Percentiles rank a stretch among this genome's conserved stretches.
phyloP scores from a whole-genome alignment of 2,888 invertebrate species.

The Spisula solida region DNA sequence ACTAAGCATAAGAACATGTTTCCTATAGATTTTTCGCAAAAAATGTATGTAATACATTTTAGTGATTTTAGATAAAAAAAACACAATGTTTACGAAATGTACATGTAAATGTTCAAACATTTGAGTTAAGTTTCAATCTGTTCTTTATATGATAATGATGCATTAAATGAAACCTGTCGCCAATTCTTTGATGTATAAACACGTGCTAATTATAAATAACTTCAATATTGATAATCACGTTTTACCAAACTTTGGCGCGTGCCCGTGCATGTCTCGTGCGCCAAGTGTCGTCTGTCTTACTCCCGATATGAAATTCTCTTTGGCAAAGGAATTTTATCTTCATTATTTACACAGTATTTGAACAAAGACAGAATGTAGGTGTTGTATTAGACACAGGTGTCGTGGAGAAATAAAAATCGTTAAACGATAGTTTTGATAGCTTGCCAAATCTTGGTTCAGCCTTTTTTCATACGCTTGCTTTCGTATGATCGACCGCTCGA shows the following conservation, averaged over 20 bases:
- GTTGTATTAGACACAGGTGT: conserved; percentile 45
- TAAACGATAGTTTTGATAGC: conserved; percentile 35
- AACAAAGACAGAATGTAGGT: conserved; percentile 50
- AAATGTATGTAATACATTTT: no score
- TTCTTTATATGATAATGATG: not conserved
- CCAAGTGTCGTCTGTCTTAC: conserved; percentile 29
- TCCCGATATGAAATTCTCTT: conserved; percentile 28
- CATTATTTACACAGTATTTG: conserved; percentile 54
- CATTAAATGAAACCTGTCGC: not conserved
- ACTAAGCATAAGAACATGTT: no score
- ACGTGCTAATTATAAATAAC: not conserved
- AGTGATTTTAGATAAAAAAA: no score
- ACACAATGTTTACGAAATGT: not conserved
- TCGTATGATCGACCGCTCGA: not conserved
- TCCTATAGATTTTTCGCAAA: no score
- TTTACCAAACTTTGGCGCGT: conserved; percentile 40
- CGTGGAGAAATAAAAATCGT: conserved; percentile 37
- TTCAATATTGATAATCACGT: not conserved
- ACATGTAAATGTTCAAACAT: not conserved
- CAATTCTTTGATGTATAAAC: not conserved
- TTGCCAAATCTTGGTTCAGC: conserved; percentile 33
- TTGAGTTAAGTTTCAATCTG: not conserved
- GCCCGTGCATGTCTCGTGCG: conserved; percentile 48
- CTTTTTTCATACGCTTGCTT: conserved; percentile 21
- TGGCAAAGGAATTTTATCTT: conserved; percentile 45